Base-by-base conservation (phyloP, 2,113 vertebrate species). In the Agapornis roseicollis region DNA sequence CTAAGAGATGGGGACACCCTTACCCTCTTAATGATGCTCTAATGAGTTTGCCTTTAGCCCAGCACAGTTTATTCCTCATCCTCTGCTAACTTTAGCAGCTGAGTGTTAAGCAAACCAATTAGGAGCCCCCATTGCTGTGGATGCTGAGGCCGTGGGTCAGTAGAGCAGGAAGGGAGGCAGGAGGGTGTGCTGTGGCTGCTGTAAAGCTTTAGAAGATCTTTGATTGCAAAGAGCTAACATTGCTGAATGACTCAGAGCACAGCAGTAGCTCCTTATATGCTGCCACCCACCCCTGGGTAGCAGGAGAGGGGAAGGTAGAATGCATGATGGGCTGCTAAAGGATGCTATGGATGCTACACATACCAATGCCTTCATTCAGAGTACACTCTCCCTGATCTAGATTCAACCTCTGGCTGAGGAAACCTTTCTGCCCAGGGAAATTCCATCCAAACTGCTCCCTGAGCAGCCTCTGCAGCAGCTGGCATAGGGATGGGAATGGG, bases 31-130 rank as follows among this genome's bases (percentile, higher is more conserved):
- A 77, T 11, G 65, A 74, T 37, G 60, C 56, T 5, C 60, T 94
- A 63, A 91, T 37, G 65, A 74, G 56, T 72, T 13, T 46, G 82
- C 80, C 66, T 44, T 52, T 7, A 16, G 31, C 46, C 74, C 74
- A 47, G 70, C 69, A 8, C 17, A 5, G 33, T 71, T 93, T 33
- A 71, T 83, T 61, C 88, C 85, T 85, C 53, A 18, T 13, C 69
- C 88, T 77, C 76, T 7, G 44, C 87, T 63, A 17, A 41, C 35
- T 91, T 92, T 84, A 85, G 85, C 83, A 80, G 60, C 41, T 0
- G 5, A 47, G 85, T 85, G 85, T 78, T 92, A 65, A 94, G 72
- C 85, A 93, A 70, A 66, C 15, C 76, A 66, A 56, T 90, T 66
- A 92, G 64, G 82, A 80, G 47, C 31, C 53, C 73, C 60, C 66